These are phyloP conservation scores for Pocillopora damicornis DNA, from an alignment of 64 coral and sea anemone genomes.

Conservation along the genomic window DNA sequence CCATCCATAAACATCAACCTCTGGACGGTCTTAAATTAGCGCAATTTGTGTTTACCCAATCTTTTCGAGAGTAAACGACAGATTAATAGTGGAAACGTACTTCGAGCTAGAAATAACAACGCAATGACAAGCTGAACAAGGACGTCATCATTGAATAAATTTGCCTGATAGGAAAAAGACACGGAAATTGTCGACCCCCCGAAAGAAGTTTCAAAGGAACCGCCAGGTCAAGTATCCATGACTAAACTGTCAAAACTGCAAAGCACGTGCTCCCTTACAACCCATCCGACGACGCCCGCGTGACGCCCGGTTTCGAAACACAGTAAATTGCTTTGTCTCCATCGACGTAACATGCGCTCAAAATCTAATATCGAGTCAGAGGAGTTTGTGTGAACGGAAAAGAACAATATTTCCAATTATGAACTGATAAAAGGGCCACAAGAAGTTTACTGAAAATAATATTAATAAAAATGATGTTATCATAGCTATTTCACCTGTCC, in stretches of 20 bases:
- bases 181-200: conserved; percentile 32
- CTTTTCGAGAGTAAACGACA: background rate
- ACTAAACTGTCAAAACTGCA: background rate
- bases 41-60: conserved; percentile 10
- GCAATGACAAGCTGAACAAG: conserved; percentile 34
- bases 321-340: too few species aligned
- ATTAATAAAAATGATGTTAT: too few species aligned
- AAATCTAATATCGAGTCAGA: background rate
- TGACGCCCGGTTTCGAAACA: background rate
- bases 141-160: conserved; percentile 37
- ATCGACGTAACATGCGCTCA: too few species aligned
- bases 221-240: conserved; percentile 21
- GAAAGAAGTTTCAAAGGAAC: conserved; percentile 7
- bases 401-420: background rate
- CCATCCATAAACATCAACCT: background rate
- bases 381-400: background rate
- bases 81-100: background rate
- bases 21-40: conserved; percentile 3
- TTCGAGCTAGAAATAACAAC: background rate
- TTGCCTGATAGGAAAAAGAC: background rate
- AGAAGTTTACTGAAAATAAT: background rate
- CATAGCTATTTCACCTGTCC: too few species aligned
- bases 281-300: background rate
- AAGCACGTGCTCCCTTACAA: background rate
- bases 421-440: background rate